These are phyloP conservation scores for Standfussiana lucernea DNA, from an alignment of 2,888 invertebrate species.

Conservation along the genomic window DNA sequence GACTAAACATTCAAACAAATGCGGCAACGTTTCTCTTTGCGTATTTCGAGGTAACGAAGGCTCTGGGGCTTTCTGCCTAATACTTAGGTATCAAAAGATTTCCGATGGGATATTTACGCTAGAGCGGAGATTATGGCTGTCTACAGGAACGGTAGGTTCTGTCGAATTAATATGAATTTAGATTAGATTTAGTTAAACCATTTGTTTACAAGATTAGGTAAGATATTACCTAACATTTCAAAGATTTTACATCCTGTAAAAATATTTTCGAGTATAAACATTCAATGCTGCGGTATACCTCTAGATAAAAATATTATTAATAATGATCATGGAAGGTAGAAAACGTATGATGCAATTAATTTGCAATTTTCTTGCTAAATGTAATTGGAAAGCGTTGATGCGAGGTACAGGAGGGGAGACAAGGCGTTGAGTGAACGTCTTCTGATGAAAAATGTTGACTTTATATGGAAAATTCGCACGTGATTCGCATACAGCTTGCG, in stretches of 20 bases:
- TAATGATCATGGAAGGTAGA: conserved; percentile 34
- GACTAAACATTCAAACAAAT: too few species aligned
- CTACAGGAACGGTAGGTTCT: conserved; percentile 49
- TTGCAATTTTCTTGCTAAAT: conserved; percentile 69
- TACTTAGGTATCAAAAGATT: conserved; percentile 74
- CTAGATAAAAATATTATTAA: conserved; percentile 26
- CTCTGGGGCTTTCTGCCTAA: conserved; percentile 71
- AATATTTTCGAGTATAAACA: conserved; percentile 6
- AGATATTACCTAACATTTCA: not conserved
- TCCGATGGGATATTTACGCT: conserved; percentile 70
- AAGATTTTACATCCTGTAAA: not conserved
- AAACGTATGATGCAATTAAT: conserved; percentile 66
- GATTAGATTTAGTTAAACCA: conserved; percentile 23
- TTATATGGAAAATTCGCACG: conserved; percentile 76
- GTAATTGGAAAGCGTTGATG: conserved; percentile 71
- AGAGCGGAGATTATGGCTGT: conserved; percentile 68
- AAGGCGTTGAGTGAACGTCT: conserved; percentile 70
- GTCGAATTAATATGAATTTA: conserved; percentile 52
- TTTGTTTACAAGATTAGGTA: conserved; percentile 19
- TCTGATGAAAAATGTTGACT: conserved; percentile 80
- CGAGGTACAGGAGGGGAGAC: conserved; percentile 67
- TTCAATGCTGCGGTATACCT: not conserved
- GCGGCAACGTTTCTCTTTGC: conserved; percentile 57
- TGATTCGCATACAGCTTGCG: conserved; percentile 72
- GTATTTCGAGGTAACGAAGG: conserved; percentile 70